Conservation (phyloP, 2,888 invertebrate species). For the Hipparchia semele region DNA sequence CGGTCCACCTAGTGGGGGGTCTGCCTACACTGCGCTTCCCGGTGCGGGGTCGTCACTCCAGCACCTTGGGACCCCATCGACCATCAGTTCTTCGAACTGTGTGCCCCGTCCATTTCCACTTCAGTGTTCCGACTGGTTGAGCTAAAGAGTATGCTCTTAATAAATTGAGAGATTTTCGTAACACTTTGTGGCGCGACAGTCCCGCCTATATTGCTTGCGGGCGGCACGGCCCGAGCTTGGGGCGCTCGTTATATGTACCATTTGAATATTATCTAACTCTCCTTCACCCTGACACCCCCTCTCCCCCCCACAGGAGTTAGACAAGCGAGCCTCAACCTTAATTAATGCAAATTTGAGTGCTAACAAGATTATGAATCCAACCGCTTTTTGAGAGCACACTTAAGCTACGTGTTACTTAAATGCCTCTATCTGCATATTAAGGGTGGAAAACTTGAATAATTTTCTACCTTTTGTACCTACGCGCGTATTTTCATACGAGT, state of each 20-base stretch:
- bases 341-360: slow-evolving; percentile 84
- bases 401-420: slow-evolving; percentile 61
- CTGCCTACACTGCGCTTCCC: too few species aligned
- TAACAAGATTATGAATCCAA: slow-evolving; percentile 82
- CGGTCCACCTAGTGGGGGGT: too few species aligned
- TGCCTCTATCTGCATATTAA: slow-evolving; percentile 57
- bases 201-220: slow-evolving; percentile 79
- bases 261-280: slow-evolving; percentile 81
- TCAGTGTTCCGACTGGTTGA: too few species aligned
- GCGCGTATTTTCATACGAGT: slow-evolving; percentile 39
- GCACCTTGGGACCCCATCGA: too few species aligned
- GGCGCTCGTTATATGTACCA: slow-evolving; percentile 82
- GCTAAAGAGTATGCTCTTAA: too few species aligned
- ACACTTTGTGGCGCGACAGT: slow-evolving; percentile 51
- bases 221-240: slow-evolving; percentile 67
- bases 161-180: too few species aligned
- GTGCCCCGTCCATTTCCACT: too few species aligned
- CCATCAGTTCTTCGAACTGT: too few species aligned
- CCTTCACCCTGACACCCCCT: slow-evolving; percentile 45
- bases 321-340: slow-evolving; percentile 74
- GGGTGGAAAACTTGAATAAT: slow-evolving; percentile 47
- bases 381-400: slow-evolving; percentile 74
- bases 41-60: too few species aligned
- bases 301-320: slow-evolving; percentile 60
- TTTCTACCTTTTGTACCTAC: slow-evolving; percentile 34